A percentile compares a stretch with the other conserved stretches of the same genome.
Evolutionary conservation across 2,797 vertebrate genomes (phyloP).

Genomic region (Sebastes vulpes): DNA sequence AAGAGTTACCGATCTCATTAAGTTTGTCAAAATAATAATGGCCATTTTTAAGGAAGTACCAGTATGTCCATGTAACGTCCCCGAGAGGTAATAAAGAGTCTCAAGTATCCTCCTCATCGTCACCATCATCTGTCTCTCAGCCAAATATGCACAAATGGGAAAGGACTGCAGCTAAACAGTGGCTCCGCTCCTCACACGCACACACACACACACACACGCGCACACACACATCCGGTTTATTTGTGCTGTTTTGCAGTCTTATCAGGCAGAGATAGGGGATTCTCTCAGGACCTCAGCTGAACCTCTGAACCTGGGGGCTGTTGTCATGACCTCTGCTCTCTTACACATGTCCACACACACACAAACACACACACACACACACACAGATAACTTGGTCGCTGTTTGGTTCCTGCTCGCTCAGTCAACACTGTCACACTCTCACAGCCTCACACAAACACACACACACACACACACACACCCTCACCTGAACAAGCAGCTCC

Average conservation of each 20-base stretch:
- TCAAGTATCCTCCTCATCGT: neutral
- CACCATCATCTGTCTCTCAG: neutral
- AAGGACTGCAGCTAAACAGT: conserved; percentile 12
- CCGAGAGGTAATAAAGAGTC: neutral
- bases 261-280: conserved; percentile 46
- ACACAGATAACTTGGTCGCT: conserved; percentile 10
- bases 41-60: neutral
- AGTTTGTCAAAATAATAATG: neutral
- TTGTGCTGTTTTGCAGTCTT: conserved; percentile 24
- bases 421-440: conserved; percentile 14
- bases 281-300: conserved; percentile 51
- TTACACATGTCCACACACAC: conserved; percentile 2
- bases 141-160: neutral
- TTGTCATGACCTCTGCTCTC: conserved; percentile 41
- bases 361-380: conserved; percentile 12
- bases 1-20: neutral
- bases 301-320: conserved; percentile 38
- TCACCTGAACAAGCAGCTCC: neutral
- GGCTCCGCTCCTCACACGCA: neutral
- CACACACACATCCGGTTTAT: neutral
- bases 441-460: neutral
- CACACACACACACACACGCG: neutral
- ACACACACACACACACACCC: neutral
- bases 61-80: neutral
- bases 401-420: neutral